Conservation (phyloP, 2,888 invertebrate species). For the Hanleya hanleyi region DNA sequence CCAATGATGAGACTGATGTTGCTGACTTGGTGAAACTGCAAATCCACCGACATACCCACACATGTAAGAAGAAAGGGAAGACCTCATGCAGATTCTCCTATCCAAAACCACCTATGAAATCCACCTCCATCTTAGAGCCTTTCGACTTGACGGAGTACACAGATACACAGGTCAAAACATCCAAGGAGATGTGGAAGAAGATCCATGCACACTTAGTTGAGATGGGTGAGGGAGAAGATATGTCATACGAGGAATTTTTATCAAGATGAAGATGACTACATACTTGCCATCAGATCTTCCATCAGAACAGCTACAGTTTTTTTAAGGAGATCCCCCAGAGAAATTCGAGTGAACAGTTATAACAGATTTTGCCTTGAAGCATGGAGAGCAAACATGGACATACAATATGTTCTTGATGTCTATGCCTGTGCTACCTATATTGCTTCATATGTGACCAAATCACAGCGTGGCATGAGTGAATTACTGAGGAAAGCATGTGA, state of each 20-base stretch:
- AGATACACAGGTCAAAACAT: conserved; percentile 7
- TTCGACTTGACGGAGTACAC: background rate
- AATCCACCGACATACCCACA: conserved; percentile 26
- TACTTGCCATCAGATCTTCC: conserved; percentile 20
- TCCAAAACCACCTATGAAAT: conserved; percentile 32
- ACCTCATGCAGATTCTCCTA: conserved; percentile 36
- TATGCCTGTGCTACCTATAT: conserved; percentile 45
- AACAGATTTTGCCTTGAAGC: conserved; percentile 14
- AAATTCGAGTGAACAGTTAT: conserved; percentile 25
- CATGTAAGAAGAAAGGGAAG: conserved; percentile 25
- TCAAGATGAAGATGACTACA: conserved; percentile 15
- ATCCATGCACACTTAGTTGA: background rate
- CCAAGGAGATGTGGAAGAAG: background rate
- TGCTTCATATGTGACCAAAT: conserved; percentile 41
- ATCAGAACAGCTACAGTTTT: conserved; percentile 13
- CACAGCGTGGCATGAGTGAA: conserved; percentile 43
- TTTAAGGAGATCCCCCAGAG: conserved; percentile 17
- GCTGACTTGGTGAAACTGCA: conserved; percentile 14
- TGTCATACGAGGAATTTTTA: conserved; percentile 7
- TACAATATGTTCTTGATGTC: conserved; percentile 35
- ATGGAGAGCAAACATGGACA: conserved; percentile 36
- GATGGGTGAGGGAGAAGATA: background rate
- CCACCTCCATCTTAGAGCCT: conserved; percentile 32
- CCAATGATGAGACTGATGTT: background rate
- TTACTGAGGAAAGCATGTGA: conserved; percentile 35